A percentile compares a stretch with the other conserved stretches of the same genome.
phyloP scores from a whole-genome alignment of 2,888 invertebrate genomes.

The Agonopterix arenella region DNA sequence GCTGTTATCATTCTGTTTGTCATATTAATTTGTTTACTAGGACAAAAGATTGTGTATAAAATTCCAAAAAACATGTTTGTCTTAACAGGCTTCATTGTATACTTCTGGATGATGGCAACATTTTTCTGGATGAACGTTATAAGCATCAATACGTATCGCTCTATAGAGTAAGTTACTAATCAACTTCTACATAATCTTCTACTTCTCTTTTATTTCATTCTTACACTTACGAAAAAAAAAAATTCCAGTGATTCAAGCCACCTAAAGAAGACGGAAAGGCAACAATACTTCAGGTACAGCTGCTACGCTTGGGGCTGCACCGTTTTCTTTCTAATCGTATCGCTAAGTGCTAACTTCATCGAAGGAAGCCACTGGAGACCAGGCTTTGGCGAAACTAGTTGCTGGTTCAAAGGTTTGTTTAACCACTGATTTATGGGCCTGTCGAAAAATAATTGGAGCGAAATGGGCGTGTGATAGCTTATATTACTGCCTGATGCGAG shows the following conservation, averaged over 20 bases:
- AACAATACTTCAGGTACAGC: slow-evolving; percentile 74
- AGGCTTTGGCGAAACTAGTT: slow-evolving; percentile 71
- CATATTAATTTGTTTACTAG: too few species aligned
- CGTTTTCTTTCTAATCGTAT: slow-evolving; percentile 62
- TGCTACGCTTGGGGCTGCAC: slow-evolving; percentile 79
- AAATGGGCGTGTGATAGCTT: too few species aligned
- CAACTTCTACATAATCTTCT: background rate
- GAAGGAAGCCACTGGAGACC: slow-evolving; percentile 76
- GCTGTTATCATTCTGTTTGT: too few species aligned
- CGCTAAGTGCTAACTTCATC: slow-evolving; percentile 70
- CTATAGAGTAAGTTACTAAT: slow-evolving; percentile 75
- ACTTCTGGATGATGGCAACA: slow-evolving; percentile 80
- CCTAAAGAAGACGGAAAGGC: slow-evolving; percentile 62
- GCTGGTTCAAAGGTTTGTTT: slow-evolving; percentile 80
- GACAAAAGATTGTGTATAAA: background rate
- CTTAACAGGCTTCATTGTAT: slow-evolving; percentile 72
- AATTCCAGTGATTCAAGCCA: slow-evolving; percentile 50
- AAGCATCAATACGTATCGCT: slow-evolving; percentile 81
- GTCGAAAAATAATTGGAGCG: too few species aligned
- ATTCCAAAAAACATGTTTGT: background rate
- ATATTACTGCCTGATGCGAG: too few species aligned
- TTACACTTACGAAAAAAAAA: background rate
- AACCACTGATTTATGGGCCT: too few species aligned
- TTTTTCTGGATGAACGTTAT: slow-evolving; percentile 85
- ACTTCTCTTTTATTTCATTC: background rate